These are phyloP conservation scores for Pelusios castaneus DNA, from an alignment of 2,113 vertebrate species.

Conservation along the genomic window DNA sequence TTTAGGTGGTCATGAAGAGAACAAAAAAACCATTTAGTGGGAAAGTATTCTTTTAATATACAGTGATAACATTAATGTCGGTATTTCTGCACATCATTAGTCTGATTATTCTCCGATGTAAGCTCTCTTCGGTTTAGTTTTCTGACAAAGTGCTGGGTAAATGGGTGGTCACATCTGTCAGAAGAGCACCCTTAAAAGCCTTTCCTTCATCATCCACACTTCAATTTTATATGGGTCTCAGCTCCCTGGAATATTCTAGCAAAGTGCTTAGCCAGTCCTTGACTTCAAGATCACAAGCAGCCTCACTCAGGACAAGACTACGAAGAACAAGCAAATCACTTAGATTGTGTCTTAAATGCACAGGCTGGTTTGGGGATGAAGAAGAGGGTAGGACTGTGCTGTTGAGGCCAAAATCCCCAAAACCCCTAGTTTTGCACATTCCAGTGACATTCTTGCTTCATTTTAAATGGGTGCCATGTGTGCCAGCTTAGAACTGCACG, in stretches of 20 bases:
- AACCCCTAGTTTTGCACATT: neutral
- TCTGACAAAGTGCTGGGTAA: neutral
- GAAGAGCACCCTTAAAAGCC: neutral
- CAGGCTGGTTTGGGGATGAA: neutral
- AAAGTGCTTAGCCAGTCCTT: neutral
- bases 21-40: slow-evolving; percentile 52
- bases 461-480: neutral
- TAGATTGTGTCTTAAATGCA: neutral
- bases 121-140: slow-evolving; percentile 14
- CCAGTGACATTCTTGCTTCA: neutral
- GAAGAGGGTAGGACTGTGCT: neutral
- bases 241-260: neutral
- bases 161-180: neutral
- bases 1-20: slow-evolving; percentile 60
- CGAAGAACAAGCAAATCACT: neutral
- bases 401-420: neutral
- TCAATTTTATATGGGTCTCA: neutral
- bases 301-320: neutral
- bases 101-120: neutral
- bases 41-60: slow-evolving; percentile 36
- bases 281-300: neutral
- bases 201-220: neutral
- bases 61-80: slow-evolving; percentile 25
- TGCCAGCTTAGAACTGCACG: neutral
- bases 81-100: slow-evolving; percentile 36